These are phyloP conservation scores for Melopsittacus undulatus DNA, from an alignment of 2,797 vertebrate genomes.

Conservation along the genomic window DNA sequence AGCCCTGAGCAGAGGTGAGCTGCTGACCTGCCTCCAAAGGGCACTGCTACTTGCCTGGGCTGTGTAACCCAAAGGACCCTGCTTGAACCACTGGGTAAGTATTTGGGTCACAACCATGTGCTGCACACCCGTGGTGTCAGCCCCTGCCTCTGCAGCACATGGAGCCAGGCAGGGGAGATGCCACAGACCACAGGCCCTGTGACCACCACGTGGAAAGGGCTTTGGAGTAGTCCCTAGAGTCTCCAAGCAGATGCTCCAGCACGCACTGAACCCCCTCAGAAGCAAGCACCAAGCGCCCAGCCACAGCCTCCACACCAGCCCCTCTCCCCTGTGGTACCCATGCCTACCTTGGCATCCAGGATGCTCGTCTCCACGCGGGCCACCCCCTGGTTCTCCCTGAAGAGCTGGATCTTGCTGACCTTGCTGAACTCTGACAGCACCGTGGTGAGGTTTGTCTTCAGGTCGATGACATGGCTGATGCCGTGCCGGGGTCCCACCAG, in stretches of 20 bases:
- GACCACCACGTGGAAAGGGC: accelerated
- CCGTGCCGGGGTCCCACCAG: constrained; percentile 96
- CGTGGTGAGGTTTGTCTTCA: constrained; percentile 98
- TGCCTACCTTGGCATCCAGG: constrained; percentile 93
- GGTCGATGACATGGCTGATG: constrained; percentile 98
- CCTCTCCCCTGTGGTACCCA: accelerated
- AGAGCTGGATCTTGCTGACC: constrained; percentile 95
- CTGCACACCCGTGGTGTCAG: accelerated
- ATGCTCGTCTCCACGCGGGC: constrained; percentile 95
- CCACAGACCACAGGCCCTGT: not conserved
- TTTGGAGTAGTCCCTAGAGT: not conserved
- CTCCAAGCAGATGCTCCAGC: not conserved
- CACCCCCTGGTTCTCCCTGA: constrained; percentile 94
- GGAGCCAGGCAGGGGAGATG: not conserved
- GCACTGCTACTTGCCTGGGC: not conserved
- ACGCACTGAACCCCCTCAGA: not conserved
- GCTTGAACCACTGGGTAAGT: not conserved
- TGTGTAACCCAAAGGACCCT: not conserved
- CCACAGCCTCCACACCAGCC: not conserved
- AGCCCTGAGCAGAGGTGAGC: not conserved
- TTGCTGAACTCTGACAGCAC: constrained; percentile 96
- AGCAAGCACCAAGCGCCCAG: accelerated
- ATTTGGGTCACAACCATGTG: not conserved
- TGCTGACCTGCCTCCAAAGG: not conserved
- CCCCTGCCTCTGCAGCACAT: not conserved